Evolutionary conservation across 2,113 vertebrate genomes (phyloP), one percentile per base, ranked within the genome.

Genomic region (Ageneiosus marmoratus): DNA sequence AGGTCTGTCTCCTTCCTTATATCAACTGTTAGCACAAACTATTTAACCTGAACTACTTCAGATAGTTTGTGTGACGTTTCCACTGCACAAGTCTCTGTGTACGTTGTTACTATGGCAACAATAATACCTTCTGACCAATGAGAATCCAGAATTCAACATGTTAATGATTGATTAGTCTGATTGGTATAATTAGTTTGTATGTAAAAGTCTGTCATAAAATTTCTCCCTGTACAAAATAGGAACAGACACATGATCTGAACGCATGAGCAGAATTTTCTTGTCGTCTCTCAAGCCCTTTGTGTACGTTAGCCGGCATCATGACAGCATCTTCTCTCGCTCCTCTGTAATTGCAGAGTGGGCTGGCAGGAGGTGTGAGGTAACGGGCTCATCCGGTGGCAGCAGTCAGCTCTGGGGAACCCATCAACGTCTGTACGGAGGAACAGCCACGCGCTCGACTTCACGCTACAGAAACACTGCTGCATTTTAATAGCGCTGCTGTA

Each of bases 271-370:
- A 69, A 18, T 53, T 85, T 60, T 20, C 60, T 69, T 76, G 53
- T 77, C 84, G 62, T 55, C 87, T 44, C 37, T 73, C 44, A 83
- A 69, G 16, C 27, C 63, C 69, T 72, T 65, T 55, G 18, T 53
- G 83, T 63, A 37, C 20, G 63, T 80, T 78, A 69, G 41, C 29
- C 58, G 86, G 86, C 83, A 88, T 91, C 87, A 88, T 88, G 88
- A 87, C 88, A 89, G 88, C 87, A 83, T 80, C 74, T 84, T 88
- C 84, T 85, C 85, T 85, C 89, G 83, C 87, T 81, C 73, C 73
- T 82, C 89, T 88, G 85, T 95, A 94, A 94, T 94, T 94, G 91
- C 91, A 89, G 89, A 87, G 88, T 90, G 89, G 89, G 88, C 88
- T 92, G 90, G 88, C 85, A 86, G 91, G 89, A 85, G 91, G 84